These are phyloP conservation scores for Xiphydria camelus DNA, from an alignment of 2,888 invertebrate genomes.

Conservation along the genomic window DNA sequence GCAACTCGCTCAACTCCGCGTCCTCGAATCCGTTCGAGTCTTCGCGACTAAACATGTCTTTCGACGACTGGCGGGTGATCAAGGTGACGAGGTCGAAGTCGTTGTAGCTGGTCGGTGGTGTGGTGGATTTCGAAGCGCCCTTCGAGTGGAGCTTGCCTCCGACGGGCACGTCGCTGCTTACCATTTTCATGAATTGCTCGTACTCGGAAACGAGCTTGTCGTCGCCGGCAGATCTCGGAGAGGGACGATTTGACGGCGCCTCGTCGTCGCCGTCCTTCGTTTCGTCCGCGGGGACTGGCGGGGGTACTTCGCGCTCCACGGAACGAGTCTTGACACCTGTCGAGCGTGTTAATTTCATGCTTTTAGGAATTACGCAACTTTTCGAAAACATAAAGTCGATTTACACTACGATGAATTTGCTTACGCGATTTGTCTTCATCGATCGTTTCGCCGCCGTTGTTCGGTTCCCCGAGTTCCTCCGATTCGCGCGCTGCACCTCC, in stretches of 20 bases:
- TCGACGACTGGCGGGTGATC: too few species aligned
- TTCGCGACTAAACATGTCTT: too few species aligned
- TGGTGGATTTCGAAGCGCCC: neutral
- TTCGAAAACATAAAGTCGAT: too few species aligned
- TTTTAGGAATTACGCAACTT: too few species aligned
- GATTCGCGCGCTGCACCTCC: neutral
- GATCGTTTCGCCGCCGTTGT: neutral
- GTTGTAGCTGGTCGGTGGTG: constrained; percentile 10
- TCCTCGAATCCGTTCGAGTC: too few species aligned
- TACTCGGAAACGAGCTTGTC: constrained; percentile 60
- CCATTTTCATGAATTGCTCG: constrained; percentile 65
- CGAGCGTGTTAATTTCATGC: too few species aligned
- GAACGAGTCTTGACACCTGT: too few species aligned
- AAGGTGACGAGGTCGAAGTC: constrained; percentile 20
- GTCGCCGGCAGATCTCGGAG: constrained; percentile 27
- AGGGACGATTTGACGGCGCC: neutral
- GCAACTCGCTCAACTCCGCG: too few species aligned
- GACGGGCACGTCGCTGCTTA: constrained; percentile 48
- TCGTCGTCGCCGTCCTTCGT: too few species aligned
- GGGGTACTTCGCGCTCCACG: too few species aligned
- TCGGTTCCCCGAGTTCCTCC: neutral
- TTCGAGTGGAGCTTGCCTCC: neutral
- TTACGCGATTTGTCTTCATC: neutral
- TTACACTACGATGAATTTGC: too few species aligned
- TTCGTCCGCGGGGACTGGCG: too few species aligned